phyloP scores from a whole-genome alignment of 2,888 invertebrate genomes.

The Torymus tubicola region DNA sequence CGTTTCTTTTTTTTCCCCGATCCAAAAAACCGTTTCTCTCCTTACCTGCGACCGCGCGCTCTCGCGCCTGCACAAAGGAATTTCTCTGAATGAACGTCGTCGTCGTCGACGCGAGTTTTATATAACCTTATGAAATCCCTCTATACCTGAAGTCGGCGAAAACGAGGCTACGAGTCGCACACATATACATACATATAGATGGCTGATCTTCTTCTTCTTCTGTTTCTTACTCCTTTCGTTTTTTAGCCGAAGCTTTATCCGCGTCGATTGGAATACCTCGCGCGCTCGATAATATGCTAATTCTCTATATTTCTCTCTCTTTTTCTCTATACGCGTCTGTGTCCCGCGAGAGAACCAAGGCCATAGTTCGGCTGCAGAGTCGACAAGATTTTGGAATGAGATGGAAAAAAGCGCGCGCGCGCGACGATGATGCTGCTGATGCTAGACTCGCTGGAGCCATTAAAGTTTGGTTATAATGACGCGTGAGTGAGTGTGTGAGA shows the following conservation, averaged over 20 bases:
- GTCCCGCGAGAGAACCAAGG: constrained; percentile 27
- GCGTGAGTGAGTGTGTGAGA: no score
- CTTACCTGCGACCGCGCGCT: neutral
- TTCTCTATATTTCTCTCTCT: constrained; percentile 1
- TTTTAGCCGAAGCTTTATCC: constrained; percentile 15
- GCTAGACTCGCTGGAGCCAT: constrained; percentile 48
- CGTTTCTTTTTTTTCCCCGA: neutral
- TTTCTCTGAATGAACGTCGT: constrained; percentile 55
- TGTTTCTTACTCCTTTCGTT: constrained; percentile 7
- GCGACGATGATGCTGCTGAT: neutral
- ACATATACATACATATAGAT: constrained; percentile 13
- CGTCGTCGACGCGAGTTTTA: constrained; percentile 35
- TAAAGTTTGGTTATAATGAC: constrained; percentile 3
- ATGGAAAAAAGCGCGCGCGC: no score
- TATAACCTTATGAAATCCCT: constrained; percentile 46
- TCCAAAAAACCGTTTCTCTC: constrained; percentile 31
- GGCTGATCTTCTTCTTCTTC: constrained; percentile 25
- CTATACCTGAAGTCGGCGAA: constrained; percentile 30
- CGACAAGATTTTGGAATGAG: no score
- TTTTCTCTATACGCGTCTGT: neutral
- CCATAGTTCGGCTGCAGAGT: neutral
- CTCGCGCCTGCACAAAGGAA: constrained; percentile 36
- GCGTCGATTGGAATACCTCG: constrained; percentile 37
- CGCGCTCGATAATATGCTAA: constrained; percentile 56
- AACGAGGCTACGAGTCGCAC: neutral